Base-by-base conservation (phyloP, 2,888 invertebrate species). In the Sphaeridia pumilis region DNA sequence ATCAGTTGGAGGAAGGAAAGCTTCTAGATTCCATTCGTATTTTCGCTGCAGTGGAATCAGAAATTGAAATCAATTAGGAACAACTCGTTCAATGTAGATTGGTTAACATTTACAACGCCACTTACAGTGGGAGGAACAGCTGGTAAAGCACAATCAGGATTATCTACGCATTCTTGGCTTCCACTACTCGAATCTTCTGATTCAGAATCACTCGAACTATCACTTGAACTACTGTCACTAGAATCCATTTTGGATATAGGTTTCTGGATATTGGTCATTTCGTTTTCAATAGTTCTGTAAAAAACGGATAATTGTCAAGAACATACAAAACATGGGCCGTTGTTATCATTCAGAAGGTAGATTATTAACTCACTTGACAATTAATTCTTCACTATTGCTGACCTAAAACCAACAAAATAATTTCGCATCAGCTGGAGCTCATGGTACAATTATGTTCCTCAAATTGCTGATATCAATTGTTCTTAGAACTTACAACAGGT, bases 181-280 rank as follows among this genome's bases (percentile, higher is more conserved):
- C 60, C 62, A 51, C 61, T 65, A 47, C 64, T 64, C 35, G 65
- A 65, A 46, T 63, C 65, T 34, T 65, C 65, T 28, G 61, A 60
- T 17, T 62, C 62, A 25, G 63, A 61, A 25, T 59, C 63, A 56
- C 55, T 58, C 31, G 56, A 58, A 21, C 54, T 56, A 34, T 52
- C 57, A 58, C 59, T 61, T 14, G 65, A 65, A 45, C 65, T 65
- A 57, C 61, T 63, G 27, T 63, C 63, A 54, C 63, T 65, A 35
- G 60, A 58, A 54, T 64, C 62, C 64, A 64, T 64, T 43, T 57
- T 63, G 28, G 57, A 51, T 28, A 64, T 52, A 21, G 62, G 57
- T 45, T 59, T 59, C 44, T 59, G 62, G 49, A 57, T 59, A 50
- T 60, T 58, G 35, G 58, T 58, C 59, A 61, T 59, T 49, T 56